A percentile compares a stretch with the other conserved stretches of the same genome.
Conservation (phyloP, 2,113 vertebrate genomes). For the Siphamia tubifer region DNA sequence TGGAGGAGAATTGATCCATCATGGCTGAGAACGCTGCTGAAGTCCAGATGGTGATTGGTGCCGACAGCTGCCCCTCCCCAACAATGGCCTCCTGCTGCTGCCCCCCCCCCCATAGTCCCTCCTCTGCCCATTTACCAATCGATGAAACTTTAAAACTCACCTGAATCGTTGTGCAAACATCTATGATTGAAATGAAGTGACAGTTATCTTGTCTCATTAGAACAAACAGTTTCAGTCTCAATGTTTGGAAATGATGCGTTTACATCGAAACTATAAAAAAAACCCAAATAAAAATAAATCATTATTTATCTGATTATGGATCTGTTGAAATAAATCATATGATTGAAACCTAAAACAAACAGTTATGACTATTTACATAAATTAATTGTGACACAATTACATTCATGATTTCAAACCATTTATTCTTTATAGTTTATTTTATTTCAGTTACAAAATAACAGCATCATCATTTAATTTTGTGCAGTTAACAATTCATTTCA, state of each 20-base stretch:
- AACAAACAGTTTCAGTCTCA: no score
- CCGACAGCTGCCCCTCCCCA: constrained; percentile 23
- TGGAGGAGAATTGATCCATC: constrained; percentile 27
- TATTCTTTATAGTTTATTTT: constrained; percentile 12
- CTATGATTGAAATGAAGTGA: constrained; percentile 10
- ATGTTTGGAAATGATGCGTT: no score
- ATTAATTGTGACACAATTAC: constrained; percentile 5
- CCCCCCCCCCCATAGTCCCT: background rate
- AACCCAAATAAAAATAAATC: no score
- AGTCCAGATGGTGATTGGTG: constrained; percentile 27
- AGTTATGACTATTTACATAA: constrained; percentile 3
- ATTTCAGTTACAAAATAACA: background rate
- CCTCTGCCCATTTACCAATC: constrained; percentile 41
- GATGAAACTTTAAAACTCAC: constrained; percentile 50
- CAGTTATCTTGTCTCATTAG: no score
- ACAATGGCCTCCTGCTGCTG: constrained; percentile 12
- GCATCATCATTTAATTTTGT: no score
- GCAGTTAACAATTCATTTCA: no score
- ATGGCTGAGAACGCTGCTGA: constrained; percentile 9
- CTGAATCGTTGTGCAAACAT: constrained; percentile 32
- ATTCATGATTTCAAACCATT: constrained; percentile 5
- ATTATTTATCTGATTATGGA: no score
- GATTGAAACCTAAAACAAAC: background rate
- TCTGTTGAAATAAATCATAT: background rate
- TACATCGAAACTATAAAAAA: no score